Evolutionary conservation across 2,888 invertebrate genomes (phyloP), one percentile per base, ranked within the genome.

Genomic region (Hypercompe scribonia): DNA sequence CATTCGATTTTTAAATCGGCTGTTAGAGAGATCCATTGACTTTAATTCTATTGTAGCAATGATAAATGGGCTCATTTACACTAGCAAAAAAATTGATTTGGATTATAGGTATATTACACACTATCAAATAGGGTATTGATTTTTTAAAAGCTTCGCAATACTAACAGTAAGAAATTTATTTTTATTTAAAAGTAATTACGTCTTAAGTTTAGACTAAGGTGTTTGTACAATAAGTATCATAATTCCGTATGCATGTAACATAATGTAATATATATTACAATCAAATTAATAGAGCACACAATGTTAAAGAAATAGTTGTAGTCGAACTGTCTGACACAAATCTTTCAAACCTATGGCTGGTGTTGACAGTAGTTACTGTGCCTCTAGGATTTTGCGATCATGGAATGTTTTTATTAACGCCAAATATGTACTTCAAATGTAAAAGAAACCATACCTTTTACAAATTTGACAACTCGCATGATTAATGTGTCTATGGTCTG

Each of bases 1-100:
- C 90, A 84, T 90, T 92, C 90, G 89, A 90, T 92, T 93, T 92
- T 93, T 80, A 90, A 92, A 90, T 89, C 80, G 70, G 65, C 71
- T 77, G 68, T 71, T 79, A 81, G 81, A 81, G 81, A 81, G 78
- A 76, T 78, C 77, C 74, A 83, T 83, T 73, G 72, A 78, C 80
- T 77, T 74, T 81, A 81, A 79, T 80, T 74, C 73, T 74, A 65
- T 70, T 75, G 50, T 67, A 71, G 70, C 58, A 74, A 67, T 78
- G 73, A 77, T 79, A 69, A 80, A 79, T 81, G 73, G 61, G 73
- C 71, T 69, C 72, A 65, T 76, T 81, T 68, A 39, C 72, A 33
- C n/a, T 11, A 61, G 36, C 36, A 69, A 61, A 61, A 39, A 34
- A 36, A 36, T 24, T n/a, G 28, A 61, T 69, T 61, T 21, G 11